phyloP scores from a whole-genome alignment of 2,113 vertebrate genomes.

The Lathamus discolor region DNA sequence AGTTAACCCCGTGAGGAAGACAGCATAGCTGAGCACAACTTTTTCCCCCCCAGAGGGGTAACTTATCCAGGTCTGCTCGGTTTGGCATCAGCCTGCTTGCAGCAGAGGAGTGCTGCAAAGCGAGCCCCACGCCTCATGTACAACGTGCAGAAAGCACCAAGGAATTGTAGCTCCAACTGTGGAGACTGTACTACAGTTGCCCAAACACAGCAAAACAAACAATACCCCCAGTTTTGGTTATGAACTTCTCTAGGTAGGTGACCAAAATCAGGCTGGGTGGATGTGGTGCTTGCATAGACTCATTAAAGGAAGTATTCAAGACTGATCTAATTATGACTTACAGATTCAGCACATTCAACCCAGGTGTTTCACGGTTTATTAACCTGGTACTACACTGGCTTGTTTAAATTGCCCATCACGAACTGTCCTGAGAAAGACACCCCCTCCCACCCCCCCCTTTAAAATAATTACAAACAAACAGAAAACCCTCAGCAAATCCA shows the following conservation, averaged over 20 bases:
- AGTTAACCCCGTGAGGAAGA: conserved; percentile 41
- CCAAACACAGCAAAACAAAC: background rate
- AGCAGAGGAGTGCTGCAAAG: background rate
- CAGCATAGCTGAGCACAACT: background rate
- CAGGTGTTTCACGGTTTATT: background rate
- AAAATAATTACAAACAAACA: background rate
- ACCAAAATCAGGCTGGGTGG: conserved; percentile 16
- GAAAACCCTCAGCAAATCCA: background rate
- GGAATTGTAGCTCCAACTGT: background rate
- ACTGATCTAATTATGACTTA: conserved; percentile 58
- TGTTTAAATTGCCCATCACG: background rate
- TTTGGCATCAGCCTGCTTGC: conserved; percentile 8
- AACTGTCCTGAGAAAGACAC: background rate
- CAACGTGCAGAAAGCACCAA: background rate
- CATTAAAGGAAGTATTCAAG: conserved; percentile 60
- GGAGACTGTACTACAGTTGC: background rate
- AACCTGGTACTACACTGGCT: background rate
- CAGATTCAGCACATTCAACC: background rate
- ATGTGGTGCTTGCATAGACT: background rate
- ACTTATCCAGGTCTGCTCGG: background rate
- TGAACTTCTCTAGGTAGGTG: background rate
- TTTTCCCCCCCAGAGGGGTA: background rate
- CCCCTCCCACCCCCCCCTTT: background rate
- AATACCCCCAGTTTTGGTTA: background rate
- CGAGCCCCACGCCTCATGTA: background rate